phyloP scores from a whole-genome alignment of 1,140 invertebrate species.

The Hylaeus anthracinus region DNA sequence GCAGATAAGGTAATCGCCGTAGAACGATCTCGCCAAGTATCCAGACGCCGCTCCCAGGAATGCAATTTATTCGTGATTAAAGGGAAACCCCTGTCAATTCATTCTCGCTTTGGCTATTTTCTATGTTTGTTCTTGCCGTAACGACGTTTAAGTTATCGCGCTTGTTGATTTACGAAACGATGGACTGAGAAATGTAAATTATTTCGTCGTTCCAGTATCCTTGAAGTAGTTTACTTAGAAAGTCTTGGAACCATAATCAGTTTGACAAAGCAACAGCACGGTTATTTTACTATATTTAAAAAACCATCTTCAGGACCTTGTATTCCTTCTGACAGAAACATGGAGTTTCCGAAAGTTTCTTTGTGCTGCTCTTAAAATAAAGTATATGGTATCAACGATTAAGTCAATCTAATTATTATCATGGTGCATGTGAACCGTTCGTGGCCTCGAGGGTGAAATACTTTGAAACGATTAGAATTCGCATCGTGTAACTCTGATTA shows the following conservation, averaged over 20 bases:
- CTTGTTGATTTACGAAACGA: neutral
- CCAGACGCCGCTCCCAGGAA: neutral
- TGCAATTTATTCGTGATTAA: neutral
- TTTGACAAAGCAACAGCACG: too few relatives aligned
- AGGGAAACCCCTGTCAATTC: neutral
- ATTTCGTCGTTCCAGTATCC: too few relatives aligned
- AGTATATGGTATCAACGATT: too few relatives aligned
- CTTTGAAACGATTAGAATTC: neutral
- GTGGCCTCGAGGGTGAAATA: neutral
- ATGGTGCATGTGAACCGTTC: neutral
- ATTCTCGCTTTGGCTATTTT: neutral
- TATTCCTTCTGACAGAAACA: too few relatives aligned
- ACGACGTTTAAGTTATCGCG: neutral
- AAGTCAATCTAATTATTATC: too few relatives aligned
- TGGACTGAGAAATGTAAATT: neutral
- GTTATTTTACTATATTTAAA: too few relatives aligned
- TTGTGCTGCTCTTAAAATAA: too few relatives aligned
- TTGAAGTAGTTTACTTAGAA: too few relatives aligned
- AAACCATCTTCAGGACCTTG: too few relatives aligned
- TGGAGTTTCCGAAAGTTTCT: too few relatives aligned
- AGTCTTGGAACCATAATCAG: too few relatives aligned
- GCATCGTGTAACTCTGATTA: too few relatives aligned
- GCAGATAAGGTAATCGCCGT: constrained; percentile 9
- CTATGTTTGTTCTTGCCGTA: neutral
- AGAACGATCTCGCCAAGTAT: constrained; percentile 3